Percentiles rank a stretch among this genome's conserved stretches.
These are phyloP conservation scores for Copsychus sechellarum DNA, from an alignment of 2,113 vertebrate species.

Conservation along the genomic window DNA sequence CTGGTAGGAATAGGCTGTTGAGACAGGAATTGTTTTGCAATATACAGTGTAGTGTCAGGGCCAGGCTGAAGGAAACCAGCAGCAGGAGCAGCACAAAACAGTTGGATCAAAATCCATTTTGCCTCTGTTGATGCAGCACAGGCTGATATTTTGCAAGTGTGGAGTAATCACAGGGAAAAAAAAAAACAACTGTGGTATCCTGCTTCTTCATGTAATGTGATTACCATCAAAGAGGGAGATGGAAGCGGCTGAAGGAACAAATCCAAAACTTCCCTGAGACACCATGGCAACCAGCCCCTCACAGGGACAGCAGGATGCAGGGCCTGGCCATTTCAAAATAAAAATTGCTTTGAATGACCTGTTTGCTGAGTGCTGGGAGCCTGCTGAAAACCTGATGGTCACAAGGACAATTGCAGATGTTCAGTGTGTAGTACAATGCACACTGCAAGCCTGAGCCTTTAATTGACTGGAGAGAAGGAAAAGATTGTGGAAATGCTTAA, in stretches of 20 bases:
- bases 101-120: neutral
- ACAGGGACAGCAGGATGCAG: neutral
- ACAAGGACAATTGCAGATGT: neutral
- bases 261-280: conserved; percentile 40
- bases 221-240: neutral
- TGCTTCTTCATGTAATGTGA: neutral
- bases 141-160: neutral
- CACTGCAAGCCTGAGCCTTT: neutral
- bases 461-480: neutral
- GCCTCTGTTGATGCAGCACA: neutral
- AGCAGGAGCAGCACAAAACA: neutral
- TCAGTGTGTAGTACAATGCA: no score
- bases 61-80: neutral
- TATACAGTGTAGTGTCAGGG: neutral
- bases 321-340: neutral
- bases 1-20: neutral
- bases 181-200: neutral
- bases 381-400: neutral
- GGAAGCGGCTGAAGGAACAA: conserved; percentile 30
- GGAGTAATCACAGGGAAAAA: neutral
- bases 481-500: conserved; percentile 67
- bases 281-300: conserved; percentile 72
- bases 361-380: neutral
- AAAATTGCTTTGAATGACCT: neutral
- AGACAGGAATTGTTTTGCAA: neutral